These are phyloP conservation scores for Clanis bilineata DNA, from an alignment of 2,888 invertebrate genomes.

Conservation along the genomic window DNA sequence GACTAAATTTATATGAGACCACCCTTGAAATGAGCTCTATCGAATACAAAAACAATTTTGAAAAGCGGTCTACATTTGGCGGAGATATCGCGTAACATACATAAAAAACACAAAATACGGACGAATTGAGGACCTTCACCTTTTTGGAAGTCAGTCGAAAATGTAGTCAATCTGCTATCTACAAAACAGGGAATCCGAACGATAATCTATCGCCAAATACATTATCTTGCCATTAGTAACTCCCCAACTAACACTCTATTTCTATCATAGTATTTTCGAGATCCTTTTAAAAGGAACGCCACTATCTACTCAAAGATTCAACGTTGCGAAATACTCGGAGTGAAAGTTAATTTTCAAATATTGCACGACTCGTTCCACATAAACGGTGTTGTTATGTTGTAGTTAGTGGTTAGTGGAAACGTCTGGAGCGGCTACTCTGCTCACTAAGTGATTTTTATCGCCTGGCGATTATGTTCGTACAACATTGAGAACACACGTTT, in stretches of 20 bases:
- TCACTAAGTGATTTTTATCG: slow-evolving; percentile 76
- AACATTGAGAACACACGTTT: slow-evolving; percentile 67
- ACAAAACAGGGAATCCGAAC: background rate
- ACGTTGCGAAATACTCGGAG: slow-evolving; percentile 36
- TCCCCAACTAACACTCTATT: slow-evolving; percentile 24
- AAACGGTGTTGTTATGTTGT: slow-evolving; percentile 49
- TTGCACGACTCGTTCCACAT: slow-evolving; percentile 45
- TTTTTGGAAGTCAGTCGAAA: background rate
- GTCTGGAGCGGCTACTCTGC: slow-evolving; percentile 56
- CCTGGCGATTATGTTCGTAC: slow-evolving; percentile 63
- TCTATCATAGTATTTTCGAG: slow-evolving; percentile 21
- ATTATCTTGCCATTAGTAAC: slow-evolving; percentile 12
- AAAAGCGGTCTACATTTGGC: too few relatives aligned
- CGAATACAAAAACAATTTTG: too few relatives aligned
- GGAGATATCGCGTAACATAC: too few relatives aligned
- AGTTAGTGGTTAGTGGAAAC: slow-evolving; percentile 57
- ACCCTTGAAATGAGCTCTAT: too few relatives aligned
- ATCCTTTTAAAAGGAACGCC: background rate
- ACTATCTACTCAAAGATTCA: slow-evolving; percentile 25
- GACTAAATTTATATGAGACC: too few relatives aligned
- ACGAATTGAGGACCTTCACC: too few relatives aligned
- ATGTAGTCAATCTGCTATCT: background rate
- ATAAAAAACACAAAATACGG: too few relatives aligned
- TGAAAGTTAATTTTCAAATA: slow-evolving; percentile 50
- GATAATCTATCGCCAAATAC: slow-evolving; percentile 10